Percentiles rank a stretch among this genome's conserved stretches.
These are phyloP conservation scores for Falco cherrug DNA, from an alignment of 2,797 vertebrate genomes.

Conservation along the genomic window DNA sequence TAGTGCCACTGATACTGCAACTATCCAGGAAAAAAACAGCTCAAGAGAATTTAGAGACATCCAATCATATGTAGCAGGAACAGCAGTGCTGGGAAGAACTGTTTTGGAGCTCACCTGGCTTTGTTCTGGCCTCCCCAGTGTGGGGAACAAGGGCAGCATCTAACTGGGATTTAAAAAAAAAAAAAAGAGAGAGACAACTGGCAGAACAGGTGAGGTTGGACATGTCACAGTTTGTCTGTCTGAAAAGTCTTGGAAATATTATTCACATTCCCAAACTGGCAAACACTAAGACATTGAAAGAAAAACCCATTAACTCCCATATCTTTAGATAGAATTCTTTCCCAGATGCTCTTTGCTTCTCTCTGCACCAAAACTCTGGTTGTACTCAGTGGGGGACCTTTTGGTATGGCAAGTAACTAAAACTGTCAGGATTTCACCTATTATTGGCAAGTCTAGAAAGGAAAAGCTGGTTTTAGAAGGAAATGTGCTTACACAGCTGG, in stretches of 20 bases:
- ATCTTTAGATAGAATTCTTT: constrained; percentile 5
- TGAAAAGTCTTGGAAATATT: not conserved
- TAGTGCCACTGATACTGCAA: not conserved
- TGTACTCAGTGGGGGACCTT: not conserved
- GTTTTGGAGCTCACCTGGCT: not conserved
- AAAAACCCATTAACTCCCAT: not conserved
- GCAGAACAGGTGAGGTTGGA: not conserved
- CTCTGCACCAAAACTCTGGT: constrained; percentile 1
- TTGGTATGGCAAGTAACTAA: not conserved
- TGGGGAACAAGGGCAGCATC: accelerated
- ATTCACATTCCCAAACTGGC: not conserved
- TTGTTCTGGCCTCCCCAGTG: not conserved
- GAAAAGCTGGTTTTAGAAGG: not conserved
- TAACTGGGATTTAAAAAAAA: not conserved
- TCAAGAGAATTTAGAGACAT: not conserved
- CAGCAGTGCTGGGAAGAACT: not conserved
- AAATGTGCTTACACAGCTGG: not conserved
- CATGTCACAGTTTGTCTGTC: not conserved
- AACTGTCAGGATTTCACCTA: not conserved
- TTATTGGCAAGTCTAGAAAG: not conserved
- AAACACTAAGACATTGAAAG: not conserved
- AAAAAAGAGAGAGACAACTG: not conserved
- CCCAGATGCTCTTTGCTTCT: not conserved
- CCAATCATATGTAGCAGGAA: not conserved
- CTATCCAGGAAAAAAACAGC: not conserved